phyloP scores from a whole-genome alignment of 2,113 vertebrate species.

The Ascaphus truei region DNA sequence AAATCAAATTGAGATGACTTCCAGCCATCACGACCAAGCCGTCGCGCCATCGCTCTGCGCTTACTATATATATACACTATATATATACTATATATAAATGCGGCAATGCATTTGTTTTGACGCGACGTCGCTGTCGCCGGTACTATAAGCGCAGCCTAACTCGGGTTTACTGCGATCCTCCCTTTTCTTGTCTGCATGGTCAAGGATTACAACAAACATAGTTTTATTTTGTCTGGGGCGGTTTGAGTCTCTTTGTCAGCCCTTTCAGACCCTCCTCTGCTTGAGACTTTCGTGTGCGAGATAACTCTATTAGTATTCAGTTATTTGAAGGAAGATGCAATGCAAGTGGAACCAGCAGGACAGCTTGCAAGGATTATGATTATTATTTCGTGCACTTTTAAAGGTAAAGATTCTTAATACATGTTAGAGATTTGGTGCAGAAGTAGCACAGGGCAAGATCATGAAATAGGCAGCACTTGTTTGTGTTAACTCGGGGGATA shows the following conservation, averaged over 20 bases:
- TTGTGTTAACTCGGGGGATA: not conserved
- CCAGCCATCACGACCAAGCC: too few species aligned
- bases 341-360: constrained; percentile 51
- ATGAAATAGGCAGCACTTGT: too few species aligned
- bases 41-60: too few species aligned
- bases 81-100: too few species aligned
- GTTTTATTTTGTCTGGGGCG: constrained; percentile 58
- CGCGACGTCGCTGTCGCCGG: too few species aligned
- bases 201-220: constrained; percentile 32
- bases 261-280: constrained; percentile 54
- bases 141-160: not conserved
- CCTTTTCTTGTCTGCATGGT: constrained; percentile 8
- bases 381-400: constrained; percentile 57
- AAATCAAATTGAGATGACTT: too few species aligned
- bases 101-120: too few species aligned
- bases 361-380: constrained; percentile 49
- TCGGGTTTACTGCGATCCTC: not conserved
- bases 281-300: constrained; percentile 58
- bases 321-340: constrained; percentile 52
- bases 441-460: too few species aligned
- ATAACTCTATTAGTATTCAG: constrained; percentile 50
- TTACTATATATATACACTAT: too few species aligned
- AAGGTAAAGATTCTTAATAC: constrained; percentile 40
- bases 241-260: constrained; percentile 57
- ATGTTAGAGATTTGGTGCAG: not conserved